Percentiles rank a stretch among this genome's conserved stretches.
Evolutionary conservation across 2,888 invertebrate species (phyloP).

Genomic region (Caenorhabditis parvicauda): DNA sequence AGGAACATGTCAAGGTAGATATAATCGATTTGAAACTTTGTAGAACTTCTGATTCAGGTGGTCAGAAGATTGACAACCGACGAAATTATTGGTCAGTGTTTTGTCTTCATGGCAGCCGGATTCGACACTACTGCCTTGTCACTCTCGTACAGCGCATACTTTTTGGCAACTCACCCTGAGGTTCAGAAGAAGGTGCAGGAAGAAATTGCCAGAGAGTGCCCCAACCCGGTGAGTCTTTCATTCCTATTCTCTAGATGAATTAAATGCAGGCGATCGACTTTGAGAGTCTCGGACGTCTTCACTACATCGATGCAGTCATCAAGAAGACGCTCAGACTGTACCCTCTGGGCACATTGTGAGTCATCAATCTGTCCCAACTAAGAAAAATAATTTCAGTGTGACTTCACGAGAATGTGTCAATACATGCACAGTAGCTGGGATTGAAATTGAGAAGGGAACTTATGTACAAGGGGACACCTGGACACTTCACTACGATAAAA

Average conservation of each 20-base stretch:
- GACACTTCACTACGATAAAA: slow-evolving; percentile 8
- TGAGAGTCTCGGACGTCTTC: slow-evolving; percentile 25
- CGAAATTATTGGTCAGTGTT: slow-evolving; percentile 63
- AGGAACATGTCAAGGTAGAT: too few relatives aligned
- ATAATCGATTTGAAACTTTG: too few relatives aligned
- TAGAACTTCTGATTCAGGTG: too few relatives aligned
- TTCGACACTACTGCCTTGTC: slow-evolving; percentile 68
- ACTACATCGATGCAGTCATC: slow-evolving; percentile 36
- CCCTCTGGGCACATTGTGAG: slow-evolving; percentile 34
- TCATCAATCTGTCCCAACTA: too few relatives aligned
- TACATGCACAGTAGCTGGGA: slow-evolving; percentile 43
- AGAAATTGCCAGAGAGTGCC: slow-evolving; percentile 25
- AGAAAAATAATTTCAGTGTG: slow-evolving; percentile 14
- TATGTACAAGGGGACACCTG: slow-evolving; percentile 32
- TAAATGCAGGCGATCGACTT: slow-evolving; percentile 24
- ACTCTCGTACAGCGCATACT: slow-evolving; percentile 65
- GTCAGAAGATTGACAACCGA: slow-evolving; percentile 18
- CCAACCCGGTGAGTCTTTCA: slow-evolving; percentile 7
- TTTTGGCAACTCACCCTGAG: slow-evolving; percentile 64
- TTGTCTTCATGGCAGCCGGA: slow-evolving; percentile 67
- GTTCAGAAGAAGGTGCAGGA: slow-evolving; percentile 21
- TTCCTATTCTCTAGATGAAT: too few relatives aligned
- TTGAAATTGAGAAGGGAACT: slow-evolving; percentile 26
- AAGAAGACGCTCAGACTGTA: slow-evolving; percentile 38
- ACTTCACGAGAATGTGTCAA: slow-evolving; percentile 20